Evolutionary conservation across 2,888 invertebrate species (phyloP), one percentile per base, ranked within the genome.

Genomic region (Orthosia gracilis): DNA sequence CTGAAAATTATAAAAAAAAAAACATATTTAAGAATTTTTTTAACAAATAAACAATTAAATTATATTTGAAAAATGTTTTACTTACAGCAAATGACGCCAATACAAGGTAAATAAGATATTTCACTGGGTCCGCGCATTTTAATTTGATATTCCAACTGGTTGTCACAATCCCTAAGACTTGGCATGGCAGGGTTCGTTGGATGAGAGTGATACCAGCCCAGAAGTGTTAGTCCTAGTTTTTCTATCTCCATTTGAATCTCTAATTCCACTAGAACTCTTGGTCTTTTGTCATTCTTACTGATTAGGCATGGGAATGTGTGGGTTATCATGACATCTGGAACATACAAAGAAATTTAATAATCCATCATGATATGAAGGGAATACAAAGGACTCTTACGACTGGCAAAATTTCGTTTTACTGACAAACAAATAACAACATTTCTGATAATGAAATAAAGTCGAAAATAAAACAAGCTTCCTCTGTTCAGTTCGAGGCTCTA

Each of bases 181-280:
- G 99, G 99, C 88, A 98, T 98, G 1, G 99, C 98, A 71, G 98
- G 98, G 84, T 98, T 98, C 69, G 98, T 97, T 0, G 99, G 99
- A 95, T 99, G 99, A 15, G 99, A 99, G 94, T 99, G 99, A 94
- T 99, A 99, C 99, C 99, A 99, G 12, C 99, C 99, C 5, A 99
- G 98, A 13, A 99, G 94, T 7, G 98, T 97, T 55, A 99, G 96
- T 70, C 98, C 98, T 88, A 98, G 97, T 89, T 97, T 98, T 89
- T 98, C 98, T 94, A 99, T 98, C 73, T 97, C 97, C 92, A 98
- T 97, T 76, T 98, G 98, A 87, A 99, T 98, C 94, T 98, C 98
- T 11, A 97, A 94, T 92, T 99, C 98, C 0, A 98, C 98, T 76
- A 98, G 97, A 7, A 97, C 97, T 52, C 98, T 98, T 77, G 98